These are phyloP conservation scores for Bos javanicus DNA, from an alignment of 2,113 vertebrate species.

Conservation along the genomic window DNA sequence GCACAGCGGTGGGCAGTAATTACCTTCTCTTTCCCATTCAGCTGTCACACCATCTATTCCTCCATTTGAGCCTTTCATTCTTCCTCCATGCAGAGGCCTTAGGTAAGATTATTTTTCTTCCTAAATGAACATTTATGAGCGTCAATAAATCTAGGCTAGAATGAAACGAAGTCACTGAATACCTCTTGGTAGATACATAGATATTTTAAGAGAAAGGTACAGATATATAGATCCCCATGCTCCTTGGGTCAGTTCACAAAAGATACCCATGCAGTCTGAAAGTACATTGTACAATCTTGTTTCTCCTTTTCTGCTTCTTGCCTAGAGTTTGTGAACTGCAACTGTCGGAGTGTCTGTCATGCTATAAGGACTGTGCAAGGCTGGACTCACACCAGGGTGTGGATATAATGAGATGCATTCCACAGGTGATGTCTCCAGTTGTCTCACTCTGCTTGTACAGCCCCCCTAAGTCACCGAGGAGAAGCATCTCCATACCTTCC, in stretches of 20 bases:
- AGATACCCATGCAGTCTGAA: not conserved
- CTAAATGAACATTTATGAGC: not conserved
- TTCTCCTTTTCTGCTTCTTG: not conserved
- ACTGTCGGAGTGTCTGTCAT: fast-evolving
- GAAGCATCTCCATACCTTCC: no score
- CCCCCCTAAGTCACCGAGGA: not conserved
- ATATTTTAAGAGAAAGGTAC: not conserved
- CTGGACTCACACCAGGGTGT: not conserved
- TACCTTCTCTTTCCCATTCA: not conserved
- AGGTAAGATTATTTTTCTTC: not conserved
- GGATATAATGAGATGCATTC: not conserved
- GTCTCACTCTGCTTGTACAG: not conserved
- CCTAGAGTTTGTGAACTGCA: not conserved
- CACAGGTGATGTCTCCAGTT: not conserved
- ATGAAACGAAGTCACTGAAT: not conserved
- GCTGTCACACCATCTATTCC: fast-evolving
- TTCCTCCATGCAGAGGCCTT: not conserved
- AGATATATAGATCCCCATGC: not conserved
- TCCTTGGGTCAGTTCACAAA: not conserved
- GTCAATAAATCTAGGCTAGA: not conserved
- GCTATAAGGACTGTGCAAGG: not conserved
- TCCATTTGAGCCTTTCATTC: not conserved
- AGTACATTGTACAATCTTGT: not conserved
- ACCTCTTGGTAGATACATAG: not conserved
- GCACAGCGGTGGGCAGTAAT: not conserved